Evolutionary conservation across 2,797 vertebrate genomes (phyloP).

Genomic region (Galago senegalensis): DNA sequence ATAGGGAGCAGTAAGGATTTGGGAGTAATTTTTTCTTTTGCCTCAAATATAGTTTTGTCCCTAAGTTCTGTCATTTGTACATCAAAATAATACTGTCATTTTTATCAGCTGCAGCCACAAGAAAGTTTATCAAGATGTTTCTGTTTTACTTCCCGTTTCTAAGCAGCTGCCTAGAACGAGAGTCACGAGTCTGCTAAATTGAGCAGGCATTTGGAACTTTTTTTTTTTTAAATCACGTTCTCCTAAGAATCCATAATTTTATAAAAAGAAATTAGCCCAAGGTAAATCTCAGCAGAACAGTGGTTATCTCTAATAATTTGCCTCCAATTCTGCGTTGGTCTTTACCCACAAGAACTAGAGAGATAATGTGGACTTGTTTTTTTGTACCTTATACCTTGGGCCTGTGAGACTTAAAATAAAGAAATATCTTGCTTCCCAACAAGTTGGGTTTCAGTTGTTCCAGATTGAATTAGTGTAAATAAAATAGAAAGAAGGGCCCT

Average conservation of each 20-base stretch:
- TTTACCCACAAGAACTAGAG: conserved; percentile 57
- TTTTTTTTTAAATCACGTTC: conserved; percentile 46
- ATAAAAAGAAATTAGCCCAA: conserved; percentile 67
- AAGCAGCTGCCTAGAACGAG: conserved; percentile 71
- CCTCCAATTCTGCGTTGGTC: background rate
- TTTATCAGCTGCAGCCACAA: conserved; percentile 63
- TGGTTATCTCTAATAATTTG: conserved; percentile 56
- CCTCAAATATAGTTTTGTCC: conserved; percentile 35
- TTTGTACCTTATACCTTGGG: conserved; percentile 35
- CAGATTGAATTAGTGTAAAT: conserved; percentile 81
- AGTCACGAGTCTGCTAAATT: conserved; percentile 73
- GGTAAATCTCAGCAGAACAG: conserved; percentile 71
- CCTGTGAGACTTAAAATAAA: conserved; percentile 73
- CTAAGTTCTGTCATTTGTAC: conserved; percentile 51
- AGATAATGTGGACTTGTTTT: conserved; percentile 73
- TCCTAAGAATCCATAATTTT: conserved; percentile 59
- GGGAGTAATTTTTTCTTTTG: conserved; percentile 59
- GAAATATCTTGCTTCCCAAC: conserved; percentile 65
- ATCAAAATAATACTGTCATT: conserved; percentile 55
- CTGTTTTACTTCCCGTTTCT: conserved; percentile 62
- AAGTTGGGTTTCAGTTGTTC: conserved; percentile 82
- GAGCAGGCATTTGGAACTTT: conserved; percentile 62
- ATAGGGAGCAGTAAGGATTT: conserved; percentile 23
- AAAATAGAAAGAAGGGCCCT: conserved; percentile 83
- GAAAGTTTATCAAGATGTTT: conserved; percentile 74